Evolutionary conservation across 2,797 vertebrate species (phyloP), one percentile per base, ranked within the genome.

Genomic region (Anguilla obscura): DNA sequence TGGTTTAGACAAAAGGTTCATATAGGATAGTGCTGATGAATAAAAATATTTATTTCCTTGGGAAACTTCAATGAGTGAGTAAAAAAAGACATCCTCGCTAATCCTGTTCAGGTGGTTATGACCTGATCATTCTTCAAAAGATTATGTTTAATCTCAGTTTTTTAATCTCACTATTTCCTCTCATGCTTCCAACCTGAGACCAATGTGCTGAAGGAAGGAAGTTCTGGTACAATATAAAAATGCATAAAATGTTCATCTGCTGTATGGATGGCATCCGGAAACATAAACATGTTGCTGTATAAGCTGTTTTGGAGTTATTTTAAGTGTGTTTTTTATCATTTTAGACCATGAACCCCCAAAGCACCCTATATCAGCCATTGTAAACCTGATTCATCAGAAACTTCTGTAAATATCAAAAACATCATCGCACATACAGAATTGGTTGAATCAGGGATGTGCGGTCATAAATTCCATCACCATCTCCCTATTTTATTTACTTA

Each of bases 61-160:
- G 3, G 56, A 60, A 85, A 60, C 52, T 40, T 60, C 16, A 60
- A 18, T 14, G 84, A 10, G 24, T 33, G 5, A 84, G 3, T 1
- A 14, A 36, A 12, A 74, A 33, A 36, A 33, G 12, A 18, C 36
- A 79, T 79, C 36, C 33, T 21, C 24, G 33, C 36, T 36, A 79
- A 79, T 45, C 50, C 83, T 56, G 50, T 54, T 85, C 3, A 85
- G 83, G 83, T 58, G 27, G n/a, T 69, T 69, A 69, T 69, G 63
- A 27, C 63, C 8, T 27, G 63, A 27, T 63, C 1, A 54, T 54
- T 36, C 16, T n/a, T 18, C 12, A 63, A 63, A 63, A 24, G 21
- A 63, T 21, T 5, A 63, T 21, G 60, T 63, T 63, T 63, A 18
- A 63, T 24, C 58, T 63, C 21, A 30, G 8, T 7, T 76, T 76